Percentiles rank a stretch among this genome's conserved stretches.
These are phyloP conservation scores for Venusia cambrica DNA, from an alignment of 2,888 invertebrate species.

Conservation along the genomic window DNA sequence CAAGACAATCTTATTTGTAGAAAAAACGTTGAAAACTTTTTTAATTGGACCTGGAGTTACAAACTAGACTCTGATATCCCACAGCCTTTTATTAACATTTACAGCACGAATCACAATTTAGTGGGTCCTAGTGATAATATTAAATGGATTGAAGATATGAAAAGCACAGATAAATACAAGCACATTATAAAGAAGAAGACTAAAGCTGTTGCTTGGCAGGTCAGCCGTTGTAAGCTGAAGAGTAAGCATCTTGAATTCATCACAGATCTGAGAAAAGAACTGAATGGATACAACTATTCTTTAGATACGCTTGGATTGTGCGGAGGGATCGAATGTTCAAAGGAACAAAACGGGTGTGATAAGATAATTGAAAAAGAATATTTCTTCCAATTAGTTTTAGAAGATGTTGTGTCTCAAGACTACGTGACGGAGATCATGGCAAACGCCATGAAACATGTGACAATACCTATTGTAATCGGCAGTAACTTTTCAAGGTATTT, in stretches of 20 bases:
- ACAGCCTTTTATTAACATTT: slow-evolving; percentile 55
- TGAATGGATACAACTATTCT: slow-evolving; percentile 52
- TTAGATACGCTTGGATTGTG: slow-evolving; percentile 59
- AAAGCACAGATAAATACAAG: slow-evolving; percentile 32
- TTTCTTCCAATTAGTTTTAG: slow-evolving; percentile 58
- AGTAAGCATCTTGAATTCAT: slow-evolving; percentile 47
- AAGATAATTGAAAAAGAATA: slow-evolving; percentile 56
- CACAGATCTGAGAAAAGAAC: slow-evolving; percentile 46
- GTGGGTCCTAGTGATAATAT: slow-evolving; percentile 52
- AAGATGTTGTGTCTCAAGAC: slow-evolving; percentile 54
- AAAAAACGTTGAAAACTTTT: slow-evolving; percentile 54
- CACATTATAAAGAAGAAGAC: slow-evolving; percentile 41
- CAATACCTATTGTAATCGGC: slow-evolving; percentile 60
- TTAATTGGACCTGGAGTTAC: slow-evolving; percentile 73
- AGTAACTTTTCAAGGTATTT: slow-evolving; percentile 55
- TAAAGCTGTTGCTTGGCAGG: slow-evolving; percentile 59
- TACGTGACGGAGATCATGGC: slow-evolving; percentile 56
- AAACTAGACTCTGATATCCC: slow-evolving; percentile 61
- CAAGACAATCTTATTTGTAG: slow-evolving; percentile 54
- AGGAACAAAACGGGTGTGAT: slow-evolving; percentile 39
- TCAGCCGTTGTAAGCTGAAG: slow-evolving; percentile 52
- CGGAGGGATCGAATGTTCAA: slow-evolving; percentile 46
- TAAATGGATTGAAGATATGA: slow-evolving; percentile 48
- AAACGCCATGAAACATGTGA: slow-evolving; percentile 46
- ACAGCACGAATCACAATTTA: slow-evolving; percentile 36